Percentiles rank a stretch among this genome's conserved stretches.
Conservation (phyloP, 2,113 vertebrate species). For the rabbit (Oryctolagus cuniculus) region DNA sequence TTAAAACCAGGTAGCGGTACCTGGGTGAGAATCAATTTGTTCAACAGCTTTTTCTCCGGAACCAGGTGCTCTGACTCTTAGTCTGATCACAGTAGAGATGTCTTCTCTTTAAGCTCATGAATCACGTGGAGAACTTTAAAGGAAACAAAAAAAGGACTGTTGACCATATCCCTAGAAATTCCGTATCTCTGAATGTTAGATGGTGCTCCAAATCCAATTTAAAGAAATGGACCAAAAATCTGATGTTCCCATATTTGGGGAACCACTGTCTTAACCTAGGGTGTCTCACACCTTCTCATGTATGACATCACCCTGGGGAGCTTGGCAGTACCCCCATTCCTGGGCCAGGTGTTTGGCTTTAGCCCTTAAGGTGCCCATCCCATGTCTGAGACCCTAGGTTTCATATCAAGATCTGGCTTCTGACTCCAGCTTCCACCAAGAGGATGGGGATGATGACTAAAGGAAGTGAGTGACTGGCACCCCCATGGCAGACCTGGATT, state of each 20-base stretch:
- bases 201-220: not conserved
- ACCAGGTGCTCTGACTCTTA: not conserved
- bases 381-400: no score
- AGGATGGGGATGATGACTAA: no score
- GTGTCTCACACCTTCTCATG: not conserved
- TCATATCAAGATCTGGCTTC: no score
- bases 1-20: not conserved
- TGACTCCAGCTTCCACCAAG: no score
- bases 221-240: not conserved
- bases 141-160: not conserved
- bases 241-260: not conserved
- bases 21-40: not conserved
- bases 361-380: no score
- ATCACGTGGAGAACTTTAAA: not conserved
- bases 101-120: not conserved
- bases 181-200: not conserved
- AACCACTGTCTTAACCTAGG: not conserved
- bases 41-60: not conserved
- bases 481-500: no score
- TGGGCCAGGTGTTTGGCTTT: no score
- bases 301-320: not conserved
- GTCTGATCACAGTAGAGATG: not conserved
- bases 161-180: not conserved
- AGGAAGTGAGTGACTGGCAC: no score
- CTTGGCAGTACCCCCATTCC: not conserved